These are phyloP conservation scores for Dascillus cervinus DNA, from an alignment of 2,888 invertebrate genomes.

Conservation along the genomic window DNA sequence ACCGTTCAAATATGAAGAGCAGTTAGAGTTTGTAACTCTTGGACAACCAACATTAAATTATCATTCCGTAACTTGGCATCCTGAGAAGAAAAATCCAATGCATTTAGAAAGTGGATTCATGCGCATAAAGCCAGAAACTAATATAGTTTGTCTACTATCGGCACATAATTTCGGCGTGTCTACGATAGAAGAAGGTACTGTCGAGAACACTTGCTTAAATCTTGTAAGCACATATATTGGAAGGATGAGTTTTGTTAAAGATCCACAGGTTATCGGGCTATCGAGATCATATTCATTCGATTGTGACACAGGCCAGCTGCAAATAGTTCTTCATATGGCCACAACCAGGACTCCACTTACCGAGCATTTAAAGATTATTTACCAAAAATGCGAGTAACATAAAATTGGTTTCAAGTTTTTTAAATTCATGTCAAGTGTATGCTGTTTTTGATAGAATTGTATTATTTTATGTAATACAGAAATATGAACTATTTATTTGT, in stretches of 20 bases:
- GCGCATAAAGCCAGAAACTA: slow-evolving; percentile 49
- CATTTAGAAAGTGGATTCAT: slow-evolving; percentile 57
- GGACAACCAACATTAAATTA: slow-evolving; percentile 58
- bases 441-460: no score
- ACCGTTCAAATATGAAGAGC: slow-evolving; percentile 51
- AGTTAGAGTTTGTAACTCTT: slow-evolving; percentile 48
- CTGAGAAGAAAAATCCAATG: slow-evolving; percentile 49
- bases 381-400: no score
- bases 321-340: slow-evolving; percentile 48
- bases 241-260: slow-evolving; percentile 48
- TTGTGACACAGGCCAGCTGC: slow-evolving; percentile 33
- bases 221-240: slow-evolving; percentile 44
- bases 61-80: slow-evolving; percentile 46
- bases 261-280: slow-evolving; percentile 46
- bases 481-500: no score
- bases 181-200: slow-evolving; percentile 51
- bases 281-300: slow-evolving; percentile 39
- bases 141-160: slow-evolving; percentile 47
- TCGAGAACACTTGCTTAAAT: slow-evolving; percentile 31
- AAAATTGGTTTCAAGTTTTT: no score
- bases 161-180: slow-evolving; percentile 57
- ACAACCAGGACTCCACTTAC: slow-evolving; percentile 48
- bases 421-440: no score
- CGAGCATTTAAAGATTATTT: slow-evolving; percentile 49
- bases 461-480: no score